phyloP scores from a whole-genome alignment of 2,888 invertebrate genomes.

The Lochmaea crataegi region DNA sequence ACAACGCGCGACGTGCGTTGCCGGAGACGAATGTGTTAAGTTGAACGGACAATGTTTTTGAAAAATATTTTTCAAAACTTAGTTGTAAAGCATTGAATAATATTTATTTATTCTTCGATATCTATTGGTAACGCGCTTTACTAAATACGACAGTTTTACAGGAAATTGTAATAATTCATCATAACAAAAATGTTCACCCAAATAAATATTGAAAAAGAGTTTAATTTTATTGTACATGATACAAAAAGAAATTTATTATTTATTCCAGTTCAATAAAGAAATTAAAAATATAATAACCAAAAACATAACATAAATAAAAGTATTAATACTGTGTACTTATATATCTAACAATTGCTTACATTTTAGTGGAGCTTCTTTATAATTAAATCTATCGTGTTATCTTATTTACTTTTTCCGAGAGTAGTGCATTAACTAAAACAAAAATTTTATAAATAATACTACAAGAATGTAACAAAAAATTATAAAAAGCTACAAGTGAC shows the following conservation, averaged over 20 bases:
- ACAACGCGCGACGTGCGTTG: no score
- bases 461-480: not conserved
- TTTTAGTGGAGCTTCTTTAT: not conserved
- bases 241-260: not conserved
- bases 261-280: constrained; percentile 1
- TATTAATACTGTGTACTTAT: constrained; percentile 10
- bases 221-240: not conserved
- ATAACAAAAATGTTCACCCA: not conserved
- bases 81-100: no score
- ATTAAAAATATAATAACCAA: not conserved
- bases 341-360: not conserved
- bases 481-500: no score
- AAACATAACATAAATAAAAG: constrained; percentile 11
- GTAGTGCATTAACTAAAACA: constrained; percentile 56
- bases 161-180: no score
- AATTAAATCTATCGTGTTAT: constrained; percentile 1
- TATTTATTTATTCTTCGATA: no score
- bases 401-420: constrained; percentile 55
- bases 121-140: no score
- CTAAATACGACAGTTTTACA: no score
- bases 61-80: no score
- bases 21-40: no score
- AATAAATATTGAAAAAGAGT: not conserved
- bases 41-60: no score
- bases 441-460: constrained; percentile 19